These are phyloP conservation scores for Metaphire vulgaris DNA, from an alignment of 1,140 invertebrate genomes.

Conservation along the genomic window DNA sequence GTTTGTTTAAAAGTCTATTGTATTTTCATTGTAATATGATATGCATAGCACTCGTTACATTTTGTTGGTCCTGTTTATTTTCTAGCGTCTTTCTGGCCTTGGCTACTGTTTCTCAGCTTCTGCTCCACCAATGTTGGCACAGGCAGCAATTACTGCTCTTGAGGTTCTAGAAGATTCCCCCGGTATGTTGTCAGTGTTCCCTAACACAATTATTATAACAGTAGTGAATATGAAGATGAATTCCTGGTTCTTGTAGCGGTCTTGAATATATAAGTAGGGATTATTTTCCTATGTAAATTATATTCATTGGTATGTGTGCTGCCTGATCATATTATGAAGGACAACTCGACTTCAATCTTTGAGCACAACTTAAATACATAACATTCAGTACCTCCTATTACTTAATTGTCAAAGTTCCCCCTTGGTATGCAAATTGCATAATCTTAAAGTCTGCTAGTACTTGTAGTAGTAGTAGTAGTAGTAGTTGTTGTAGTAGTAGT, in stretches of 20 bases:
- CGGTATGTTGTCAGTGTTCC: slow-evolving; percentile 58
- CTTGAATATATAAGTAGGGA: slow-evolving; percentile 13
- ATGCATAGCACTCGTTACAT: no score
- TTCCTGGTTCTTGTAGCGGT: background rate
- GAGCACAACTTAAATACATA: slow-evolving; percentile 1
- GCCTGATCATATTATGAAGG: background rate
- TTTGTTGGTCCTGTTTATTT: no score
- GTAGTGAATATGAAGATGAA: slow-evolving; percentile 6
- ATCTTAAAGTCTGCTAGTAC: background rate
- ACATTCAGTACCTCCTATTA: background rate
- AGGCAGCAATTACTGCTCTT: slow-evolving; percentile 72
- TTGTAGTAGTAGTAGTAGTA: background rate
- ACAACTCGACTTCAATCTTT: slow-evolving; percentile 10
- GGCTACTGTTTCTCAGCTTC: slow-evolving; percentile 97
- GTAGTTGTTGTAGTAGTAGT: background rate
- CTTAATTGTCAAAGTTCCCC: slow-evolving; percentile 6
- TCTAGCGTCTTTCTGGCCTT: slow-evolving; percentile 55
- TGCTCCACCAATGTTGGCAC: slow-evolving; percentile 79
- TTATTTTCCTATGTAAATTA: slow-evolving; percentile 1
- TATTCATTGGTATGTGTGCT: slow-evolving; percentile 18
- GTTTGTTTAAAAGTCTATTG: no score
- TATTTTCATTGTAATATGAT: no score
- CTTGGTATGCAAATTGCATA: background rate
- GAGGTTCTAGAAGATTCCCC: slow-evolving; percentile 67
- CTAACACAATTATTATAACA: slow-evolving; percentile 38